phyloP scores from a whole-genome alignment of 2,113 vertebrate genomes.

The Pipra filicauda region DNA sequence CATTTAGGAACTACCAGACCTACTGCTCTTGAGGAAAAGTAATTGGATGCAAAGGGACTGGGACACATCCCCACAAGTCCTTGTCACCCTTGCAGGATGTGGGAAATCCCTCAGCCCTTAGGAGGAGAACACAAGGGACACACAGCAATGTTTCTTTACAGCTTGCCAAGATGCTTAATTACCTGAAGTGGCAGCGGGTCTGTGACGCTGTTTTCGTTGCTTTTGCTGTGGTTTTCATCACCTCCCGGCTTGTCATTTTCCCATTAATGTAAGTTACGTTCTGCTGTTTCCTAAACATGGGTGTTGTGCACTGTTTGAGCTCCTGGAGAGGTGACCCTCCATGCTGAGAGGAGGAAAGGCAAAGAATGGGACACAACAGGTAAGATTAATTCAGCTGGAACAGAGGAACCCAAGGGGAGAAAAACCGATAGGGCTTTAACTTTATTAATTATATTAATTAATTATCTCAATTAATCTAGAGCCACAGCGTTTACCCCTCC shows the following conservation, averaged over 20 bases:
- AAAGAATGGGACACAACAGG: neutral
- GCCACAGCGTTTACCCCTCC: neutral
- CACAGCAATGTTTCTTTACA: neutral
- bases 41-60: neutral
- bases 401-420: neutral
- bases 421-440: neutral
- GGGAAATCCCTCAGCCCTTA: neutral
- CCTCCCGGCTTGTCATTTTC: slow-evolving; percentile 79
- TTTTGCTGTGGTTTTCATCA: slow-evolving; percentile 78
- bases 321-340: neutral
- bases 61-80: neutral
- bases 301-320: neutral
- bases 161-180: slow-evolving; percentile 82
- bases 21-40: neutral
- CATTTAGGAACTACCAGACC: neutral
- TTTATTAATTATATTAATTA: neutral
- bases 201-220: slow-evolving; percentile 74
- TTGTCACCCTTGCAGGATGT: neutral
- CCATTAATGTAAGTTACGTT: slow-evolving; percentile 65
- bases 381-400: neutral
- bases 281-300: neutral
- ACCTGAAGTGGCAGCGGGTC: slow-evolving; percentile 66
- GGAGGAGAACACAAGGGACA: neutral
- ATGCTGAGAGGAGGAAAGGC: neutral
- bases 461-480: neutral